Base-by-base conservation (phyloP, 2,888 invertebrate genomes). In the Phyllotreta striolata region DNA sequence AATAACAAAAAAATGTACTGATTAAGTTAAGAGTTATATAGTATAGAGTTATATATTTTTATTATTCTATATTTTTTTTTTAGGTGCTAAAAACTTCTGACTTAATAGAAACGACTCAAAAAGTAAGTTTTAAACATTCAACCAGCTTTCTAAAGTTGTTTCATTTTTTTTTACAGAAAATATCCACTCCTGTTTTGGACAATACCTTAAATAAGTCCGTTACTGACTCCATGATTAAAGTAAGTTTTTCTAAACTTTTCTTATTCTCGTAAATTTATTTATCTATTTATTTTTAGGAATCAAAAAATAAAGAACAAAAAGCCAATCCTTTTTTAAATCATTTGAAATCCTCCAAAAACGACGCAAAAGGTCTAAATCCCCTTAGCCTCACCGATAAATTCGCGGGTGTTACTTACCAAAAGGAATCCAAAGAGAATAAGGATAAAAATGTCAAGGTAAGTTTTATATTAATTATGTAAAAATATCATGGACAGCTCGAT, bases 311-410 rank as follows among this genome's bases (percentile, higher is more conserved):
- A 38, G 72, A 69, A 51, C 62, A 70, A 57, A 72, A 70, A 52
- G 80, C 72, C 68, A 85, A 85, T 77, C 85, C 85, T 5, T 85
- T 85, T 72, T 71, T 81, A 43, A 85, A 83, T 71, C 81, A 74
- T 35, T 71, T 77, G 39, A 79, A 80, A 64, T 78, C 67, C 44
- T 78, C 67, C 41, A 51, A 56, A 1, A 63, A 79, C 62, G 52
- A 44, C 6, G 59, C 69, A 73, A 74, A 66, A 55, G 62, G 41
- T 43, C 38, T 52, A 8, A 79, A 78, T 72, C 81, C 80, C 6
- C 71, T 80, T 14, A 79, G 78, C 74, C 72, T 80, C 43, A 77
- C 77, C 7, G 78, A 80, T 70, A 78, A 75, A 70, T 76, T 69
- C 66, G 80, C 79, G 8, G 80, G 80, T 8, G 70, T 76, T 13